Percentiles rank a stretch among this genome's conserved stretches.
phyloP scores from a whole-genome alignment of 2,113 vertebrate species.

The Chlorodrepanis virens region DNA sequence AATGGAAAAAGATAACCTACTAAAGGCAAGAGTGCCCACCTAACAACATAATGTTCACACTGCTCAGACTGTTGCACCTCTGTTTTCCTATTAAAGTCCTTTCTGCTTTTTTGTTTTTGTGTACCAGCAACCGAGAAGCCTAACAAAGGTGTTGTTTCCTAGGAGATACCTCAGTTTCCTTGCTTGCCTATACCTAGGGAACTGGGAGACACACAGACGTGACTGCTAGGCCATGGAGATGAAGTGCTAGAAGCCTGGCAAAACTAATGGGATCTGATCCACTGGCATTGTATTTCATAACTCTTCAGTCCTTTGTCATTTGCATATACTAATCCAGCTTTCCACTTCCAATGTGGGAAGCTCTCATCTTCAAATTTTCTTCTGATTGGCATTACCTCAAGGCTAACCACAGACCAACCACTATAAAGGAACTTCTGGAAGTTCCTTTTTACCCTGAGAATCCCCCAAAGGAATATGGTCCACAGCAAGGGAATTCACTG shows the following conservation, averaged over 20 bases:
- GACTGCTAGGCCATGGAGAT: background rate
- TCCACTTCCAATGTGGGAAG: background rate
- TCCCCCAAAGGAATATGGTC: background rate
- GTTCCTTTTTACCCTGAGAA: background rate
- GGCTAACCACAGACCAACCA: background rate
- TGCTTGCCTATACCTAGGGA: background rate
- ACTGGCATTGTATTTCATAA: background rate
- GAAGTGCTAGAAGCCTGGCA: background rate
- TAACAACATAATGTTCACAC: background rate
- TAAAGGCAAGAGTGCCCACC: background rate
- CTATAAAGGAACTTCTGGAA: background rate
- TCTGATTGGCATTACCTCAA: background rate
- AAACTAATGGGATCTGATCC: background rate
- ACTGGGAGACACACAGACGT: background rate
- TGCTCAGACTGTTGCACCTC: background rate
- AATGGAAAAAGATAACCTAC: background rate
- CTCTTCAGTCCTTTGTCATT: background rate
- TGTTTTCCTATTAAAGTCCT: background rate
- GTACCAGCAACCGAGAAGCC: background rate
- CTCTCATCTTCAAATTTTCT: background rate
- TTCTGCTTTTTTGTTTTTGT: background rate
- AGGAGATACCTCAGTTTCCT: background rate
- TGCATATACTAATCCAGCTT: background rate
- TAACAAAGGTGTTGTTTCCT: background rate
- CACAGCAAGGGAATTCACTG: background rate